phyloP scores from a whole-genome alignment of 2,888 invertebrate genomes.

The Rhingia campestris region DNA sequence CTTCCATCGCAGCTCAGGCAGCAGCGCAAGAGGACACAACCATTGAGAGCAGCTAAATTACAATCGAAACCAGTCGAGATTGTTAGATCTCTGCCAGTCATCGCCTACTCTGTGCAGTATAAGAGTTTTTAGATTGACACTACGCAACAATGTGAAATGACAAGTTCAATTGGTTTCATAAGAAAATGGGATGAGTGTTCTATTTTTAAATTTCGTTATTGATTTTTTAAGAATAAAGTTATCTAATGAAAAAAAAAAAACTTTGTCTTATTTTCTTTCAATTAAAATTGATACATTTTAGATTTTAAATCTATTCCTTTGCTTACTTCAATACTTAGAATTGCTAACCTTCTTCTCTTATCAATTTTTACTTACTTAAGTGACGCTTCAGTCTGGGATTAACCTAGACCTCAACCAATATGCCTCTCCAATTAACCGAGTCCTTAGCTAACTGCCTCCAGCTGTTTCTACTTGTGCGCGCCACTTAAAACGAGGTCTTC shows the following conservation, averaged over 20 bases:
- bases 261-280: not conserved
- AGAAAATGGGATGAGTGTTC: slow-evolving; percentile 4
- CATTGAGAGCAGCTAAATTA: slow-evolving; percentile 44
- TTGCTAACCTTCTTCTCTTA: too few relatives aligned
- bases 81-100: slow-evolving; percentile 62
- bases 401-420: too few relatives aligned
- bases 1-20: slow-evolving; percentile 25
- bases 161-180: slow-evolving; percentile 10
- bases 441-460: too few relatives aligned
- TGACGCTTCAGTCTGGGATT: too few relatives aligned
- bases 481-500: too few relatives aligned
- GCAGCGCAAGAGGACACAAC: slow-evolving; percentile 19
- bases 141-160: not conserved
- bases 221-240: slow-evolving; percentile 30
- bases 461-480: too few relatives aligned
- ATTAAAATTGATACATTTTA: not conserved
- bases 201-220: slow-evolving; percentile 10
- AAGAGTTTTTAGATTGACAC: slow-evolving; percentile 65
- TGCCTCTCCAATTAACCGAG: too few relatives aligned
- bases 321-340: too few relatives aligned
- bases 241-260: not conserved
- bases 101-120: slow-evolving; percentile 68
- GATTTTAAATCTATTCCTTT: too few relatives aligned
- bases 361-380: too few relatives aligned
- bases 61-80: slow-evolving; percentile 59